These are phyloP conservation scores for Budorcas taxicolor DNA, from an alignment of 2,113 vertebrate species.

Conservation along the genomic window DNA sequence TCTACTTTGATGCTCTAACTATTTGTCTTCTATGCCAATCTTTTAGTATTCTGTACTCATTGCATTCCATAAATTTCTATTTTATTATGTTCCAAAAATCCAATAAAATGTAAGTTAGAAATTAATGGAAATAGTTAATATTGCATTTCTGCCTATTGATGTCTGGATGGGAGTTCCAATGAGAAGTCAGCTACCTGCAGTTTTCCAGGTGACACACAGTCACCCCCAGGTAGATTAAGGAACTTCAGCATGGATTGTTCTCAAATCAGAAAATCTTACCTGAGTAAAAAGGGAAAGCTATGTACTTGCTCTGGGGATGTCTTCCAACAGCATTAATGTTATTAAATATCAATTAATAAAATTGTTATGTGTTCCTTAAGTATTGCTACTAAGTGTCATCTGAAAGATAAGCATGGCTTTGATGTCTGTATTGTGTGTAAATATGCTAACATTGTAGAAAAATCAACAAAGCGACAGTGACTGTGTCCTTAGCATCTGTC, in stretches of 20 bases:
- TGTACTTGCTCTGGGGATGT: neutral
- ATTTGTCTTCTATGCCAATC: neutral
- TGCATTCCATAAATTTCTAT: conserved; percentile 30
- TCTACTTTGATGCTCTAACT: neutral
- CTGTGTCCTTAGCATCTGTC: neutral
- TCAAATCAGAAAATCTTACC: neutral
- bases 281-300: neutral
- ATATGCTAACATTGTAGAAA: neutral
- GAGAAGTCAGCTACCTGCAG: neutral
- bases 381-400: neutral
- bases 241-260: neutral
- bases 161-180: conserved; percentile 42
- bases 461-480: neutral
- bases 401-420: neutral
- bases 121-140: neutral
- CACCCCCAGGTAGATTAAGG: conserved; percentile 49
- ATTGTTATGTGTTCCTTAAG: neutral
- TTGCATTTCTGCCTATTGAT: neutral
- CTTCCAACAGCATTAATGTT: neutral
- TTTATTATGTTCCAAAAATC: neutral
- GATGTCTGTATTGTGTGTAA: neutral
- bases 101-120: conserved; percentile 6
- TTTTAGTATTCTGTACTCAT: neutral
- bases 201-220: neutral
- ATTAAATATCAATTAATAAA: neutral